phyloP scores from a whole-genome alignment of 2,113 vertebrate species.

The Chloropsis hardwickii region DNA sequence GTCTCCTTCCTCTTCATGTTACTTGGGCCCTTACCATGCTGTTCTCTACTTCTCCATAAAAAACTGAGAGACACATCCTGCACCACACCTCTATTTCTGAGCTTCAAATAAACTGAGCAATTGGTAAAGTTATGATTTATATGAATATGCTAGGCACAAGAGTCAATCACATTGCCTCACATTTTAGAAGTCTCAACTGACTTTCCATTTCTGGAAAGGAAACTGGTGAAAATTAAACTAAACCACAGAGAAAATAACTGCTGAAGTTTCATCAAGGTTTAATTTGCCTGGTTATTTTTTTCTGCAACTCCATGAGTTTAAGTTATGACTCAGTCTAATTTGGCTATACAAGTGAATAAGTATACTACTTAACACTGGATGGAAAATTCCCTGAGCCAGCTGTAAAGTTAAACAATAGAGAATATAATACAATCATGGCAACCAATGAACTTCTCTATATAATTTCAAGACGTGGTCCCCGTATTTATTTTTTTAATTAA shows the following conservation, averaged over 20 bases:
- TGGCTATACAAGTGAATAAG: not conserved
- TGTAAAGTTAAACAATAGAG: not conserved
- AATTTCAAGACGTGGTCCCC: not conserved
- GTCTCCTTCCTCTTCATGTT: not conserved
- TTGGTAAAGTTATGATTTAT: not conserved
- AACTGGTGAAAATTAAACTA: not conserved
- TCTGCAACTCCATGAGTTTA: not conserved
- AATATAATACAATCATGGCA: not conserved
- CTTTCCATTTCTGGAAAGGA: not conserved
- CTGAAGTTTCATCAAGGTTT: not conserved
- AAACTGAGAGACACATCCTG: not conserved
- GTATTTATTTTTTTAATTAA: not conserved
- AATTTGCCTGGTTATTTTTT: not conserved
- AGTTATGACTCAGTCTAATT: not conserved
- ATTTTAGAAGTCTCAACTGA: not conserved
- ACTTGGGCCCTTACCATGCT: fast-evolving
- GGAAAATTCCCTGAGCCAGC: not conserved
- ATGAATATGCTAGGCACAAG: not conserved
- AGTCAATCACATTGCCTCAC: not conserved
- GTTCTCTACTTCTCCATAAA: not conserved
- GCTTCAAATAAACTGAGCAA: not conserved
- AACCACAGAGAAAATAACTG: not conserved
- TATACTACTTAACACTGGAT: not conserved
- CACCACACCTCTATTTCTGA: not conserved
- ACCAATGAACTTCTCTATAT: not conserved